Evolutionary conservation across 2,113 vertebrate genomes (phyloP).

Genomic region (Psammodynastes pulverulentus): DNA sequence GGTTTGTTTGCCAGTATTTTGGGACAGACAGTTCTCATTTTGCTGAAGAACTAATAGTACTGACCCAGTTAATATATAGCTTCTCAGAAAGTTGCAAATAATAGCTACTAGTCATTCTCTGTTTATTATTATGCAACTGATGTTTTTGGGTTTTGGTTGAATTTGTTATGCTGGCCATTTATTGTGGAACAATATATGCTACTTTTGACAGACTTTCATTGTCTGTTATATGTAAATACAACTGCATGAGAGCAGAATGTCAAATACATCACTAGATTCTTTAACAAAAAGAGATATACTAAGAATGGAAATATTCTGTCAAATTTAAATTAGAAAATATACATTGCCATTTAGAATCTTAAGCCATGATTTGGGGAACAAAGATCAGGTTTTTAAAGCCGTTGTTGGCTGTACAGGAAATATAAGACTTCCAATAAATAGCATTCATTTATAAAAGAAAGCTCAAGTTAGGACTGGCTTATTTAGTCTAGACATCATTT

Average conservation of each 20-base stretch:
- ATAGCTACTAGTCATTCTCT: not conserved
- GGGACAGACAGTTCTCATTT: not conserved
- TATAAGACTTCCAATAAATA: slow-evolving; percentile 49
- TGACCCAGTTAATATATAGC: not conserved
- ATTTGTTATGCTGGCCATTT: not conserved
- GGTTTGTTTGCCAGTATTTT: not conserved
- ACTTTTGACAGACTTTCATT: not conserved
- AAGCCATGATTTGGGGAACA: not conserved
- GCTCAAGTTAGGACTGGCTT: slow-evolving; percentile 46
- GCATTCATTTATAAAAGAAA: slow-evolving; percentile 47
- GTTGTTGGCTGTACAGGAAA: slow-evolving; percentile 13
- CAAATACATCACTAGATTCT: not conserved
- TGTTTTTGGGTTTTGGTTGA: not conserved
- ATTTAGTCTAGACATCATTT: slow-evolving; percentile 55
- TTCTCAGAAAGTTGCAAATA: not conserved
- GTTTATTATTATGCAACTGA: not conserved
- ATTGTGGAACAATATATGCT: not conserved
- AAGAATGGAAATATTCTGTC: not conserved
- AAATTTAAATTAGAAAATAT: not conserved
- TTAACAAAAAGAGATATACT: not conserved
- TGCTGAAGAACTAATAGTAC: not conserved
- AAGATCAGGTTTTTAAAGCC: not conserved
- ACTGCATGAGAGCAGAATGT: not conserved
- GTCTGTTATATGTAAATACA: not conserved
- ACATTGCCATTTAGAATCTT: not conserved